Conservation (phyloP, 2,113 vertebrate genomes). For the Cervus canadensis region DNA sequence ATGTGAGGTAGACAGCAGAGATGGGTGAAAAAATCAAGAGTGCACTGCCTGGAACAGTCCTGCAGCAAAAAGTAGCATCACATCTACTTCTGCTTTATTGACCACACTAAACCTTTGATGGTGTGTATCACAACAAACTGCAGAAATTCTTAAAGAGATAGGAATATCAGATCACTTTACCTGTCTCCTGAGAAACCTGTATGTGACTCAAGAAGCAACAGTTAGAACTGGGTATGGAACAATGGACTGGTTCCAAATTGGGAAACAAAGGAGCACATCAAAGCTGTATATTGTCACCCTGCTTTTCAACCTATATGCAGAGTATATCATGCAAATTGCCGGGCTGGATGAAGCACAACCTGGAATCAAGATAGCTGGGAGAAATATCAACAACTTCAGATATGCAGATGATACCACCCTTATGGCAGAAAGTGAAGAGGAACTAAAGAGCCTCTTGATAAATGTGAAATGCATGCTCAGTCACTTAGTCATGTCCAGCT, state of each 20-base stretch:
- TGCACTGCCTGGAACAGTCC: background rate
- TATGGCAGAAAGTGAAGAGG: background rate
- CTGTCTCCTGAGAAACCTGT: background rate
- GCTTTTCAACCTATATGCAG: background rate
- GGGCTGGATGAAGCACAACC: background rate
- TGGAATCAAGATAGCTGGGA: background rate
- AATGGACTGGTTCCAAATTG: background rate
- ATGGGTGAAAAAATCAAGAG: background rate
- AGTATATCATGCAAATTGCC: background rate
- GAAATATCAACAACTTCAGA: background rate
- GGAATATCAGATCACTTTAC: background rate
- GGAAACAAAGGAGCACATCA: background rate
- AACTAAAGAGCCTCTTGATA: background rate
- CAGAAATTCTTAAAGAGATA: background rate
- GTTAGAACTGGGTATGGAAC: background rate
- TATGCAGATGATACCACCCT: background rate
- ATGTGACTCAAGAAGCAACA: background rate
- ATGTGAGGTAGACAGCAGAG: background rate
- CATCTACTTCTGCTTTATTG: background rate
- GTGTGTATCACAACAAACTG: background rate
- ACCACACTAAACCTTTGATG: background rate
- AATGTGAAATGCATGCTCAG: background rate
- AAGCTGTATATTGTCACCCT: background rate
- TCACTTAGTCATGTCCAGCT: background rate
- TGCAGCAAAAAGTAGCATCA: background rate